A percentile compares a stretch with the other conserved stretches of the same genome.
Conservation (phyloP, 2,888 invertebrate genomes). For the Xanthorhoe designata region DNA sequence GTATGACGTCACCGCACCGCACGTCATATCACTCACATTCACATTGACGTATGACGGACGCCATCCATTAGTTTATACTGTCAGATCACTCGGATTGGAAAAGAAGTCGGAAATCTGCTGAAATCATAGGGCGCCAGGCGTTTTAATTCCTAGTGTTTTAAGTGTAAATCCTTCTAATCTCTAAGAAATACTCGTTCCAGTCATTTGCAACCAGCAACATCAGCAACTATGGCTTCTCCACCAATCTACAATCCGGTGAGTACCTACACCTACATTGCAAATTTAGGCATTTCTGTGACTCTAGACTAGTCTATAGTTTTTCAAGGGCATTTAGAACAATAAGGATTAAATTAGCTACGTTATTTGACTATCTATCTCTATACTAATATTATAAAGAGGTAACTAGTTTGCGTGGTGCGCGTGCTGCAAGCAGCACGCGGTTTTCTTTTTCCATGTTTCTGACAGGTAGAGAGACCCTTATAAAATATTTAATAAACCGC, state of each 20-base stretch:
- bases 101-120: too few relatives aligned
- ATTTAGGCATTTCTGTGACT: slow-evolving; percentile 39
- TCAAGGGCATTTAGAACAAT: slow-evolving; percentile 69
- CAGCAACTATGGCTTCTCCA: slow-evolving; percentile 65
- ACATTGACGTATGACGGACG: slow-evolving; percentile 59
- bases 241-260: slow-evolving; percentile 78
- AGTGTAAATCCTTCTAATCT: slow-evolving; percentile 49
- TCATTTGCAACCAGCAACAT: slow-evolving; percentile 29
- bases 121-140: slow-evolving; percentile 61
- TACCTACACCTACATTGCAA: slow-evolving; percentile 30
- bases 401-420: too few relatives aligned
- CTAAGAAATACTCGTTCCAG: slow-evolving; percentile 35
- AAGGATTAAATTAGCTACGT: slow-evolving; percentile 50
- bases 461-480: too few relatives aligned
- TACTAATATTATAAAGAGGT: too few relatives aligned
- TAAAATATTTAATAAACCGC: too few relatives aligned
- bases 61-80: slow-evolving; percentile 57
- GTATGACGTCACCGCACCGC: background rate
- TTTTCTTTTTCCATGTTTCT: too few relatives aligned
- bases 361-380: too few relatives aligned
- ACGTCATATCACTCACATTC: slow-evolving; percentile 14
- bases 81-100: slow-evolving; percentile 58
- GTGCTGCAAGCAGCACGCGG: too few relatives aligned
- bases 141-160: slow-evolving; percentile 43
- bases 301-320: slow-evolving; percentile 28